Evolutionary conservation across 2,113 vertebrate species (phyloP).

Genomic region (Pelecanoides urinatrix): DNA sequence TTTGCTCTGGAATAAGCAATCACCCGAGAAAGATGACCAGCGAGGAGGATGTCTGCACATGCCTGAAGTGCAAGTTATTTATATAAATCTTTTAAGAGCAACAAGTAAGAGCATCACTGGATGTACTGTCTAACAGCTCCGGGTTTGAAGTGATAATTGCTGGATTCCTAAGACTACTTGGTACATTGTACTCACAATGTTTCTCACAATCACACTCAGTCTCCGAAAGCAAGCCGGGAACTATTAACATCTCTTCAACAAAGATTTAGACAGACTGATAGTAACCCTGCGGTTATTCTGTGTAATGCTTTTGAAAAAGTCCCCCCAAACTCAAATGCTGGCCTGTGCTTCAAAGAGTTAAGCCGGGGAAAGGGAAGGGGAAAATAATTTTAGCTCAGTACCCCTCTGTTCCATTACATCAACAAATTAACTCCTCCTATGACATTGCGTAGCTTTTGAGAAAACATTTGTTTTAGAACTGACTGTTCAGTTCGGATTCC

Average conservation of each 20-base stretch:
- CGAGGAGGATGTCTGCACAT: not conserved
- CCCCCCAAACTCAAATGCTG: not conserved
- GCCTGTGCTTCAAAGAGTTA: not conserved
- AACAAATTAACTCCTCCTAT: not conserved
- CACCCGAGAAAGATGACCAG: not conserved
- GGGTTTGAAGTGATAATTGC: not conserved
- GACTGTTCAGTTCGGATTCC: not conserved
- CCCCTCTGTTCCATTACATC: not conserved
- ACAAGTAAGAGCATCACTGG: not conserved
- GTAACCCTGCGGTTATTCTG: not conserved
- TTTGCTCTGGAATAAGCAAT: not conserved
- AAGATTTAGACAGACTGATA: not conserved
- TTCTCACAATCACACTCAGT: not conserved
- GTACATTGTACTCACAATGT: not conserved
- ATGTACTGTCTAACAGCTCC: not conserved
- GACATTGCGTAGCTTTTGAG: slow-evolving; percentile 25
- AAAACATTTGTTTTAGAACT: not conserved
- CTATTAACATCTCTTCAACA: not conserved
- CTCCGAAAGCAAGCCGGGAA: not conserved
- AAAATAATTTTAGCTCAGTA: not conserved
- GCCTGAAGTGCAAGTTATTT: not conserved
- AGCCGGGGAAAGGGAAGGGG: not conserved
- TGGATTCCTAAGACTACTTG: not conserved
- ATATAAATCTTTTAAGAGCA: not conserved
- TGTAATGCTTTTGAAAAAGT: not conserved